Evolutionary conservation across 2,797 vertebrate species (phyloP).

Genomic region (Scleropages formosus): DNA sequence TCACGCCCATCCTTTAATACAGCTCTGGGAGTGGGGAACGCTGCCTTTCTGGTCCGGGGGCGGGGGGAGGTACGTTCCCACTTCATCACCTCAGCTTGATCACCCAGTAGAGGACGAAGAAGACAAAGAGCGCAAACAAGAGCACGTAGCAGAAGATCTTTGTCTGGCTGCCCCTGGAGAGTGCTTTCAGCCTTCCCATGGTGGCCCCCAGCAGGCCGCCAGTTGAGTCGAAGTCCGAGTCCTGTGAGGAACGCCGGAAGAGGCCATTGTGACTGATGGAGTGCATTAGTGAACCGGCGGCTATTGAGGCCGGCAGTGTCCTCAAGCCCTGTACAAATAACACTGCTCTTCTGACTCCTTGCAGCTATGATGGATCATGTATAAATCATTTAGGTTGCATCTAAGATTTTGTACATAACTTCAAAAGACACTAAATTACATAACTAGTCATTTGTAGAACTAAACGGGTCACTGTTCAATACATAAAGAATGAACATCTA

Average conservation of each 20-base stretch:
- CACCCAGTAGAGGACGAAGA: constrained; percentile 94
- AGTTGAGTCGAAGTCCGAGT: constrained; percentile 90
- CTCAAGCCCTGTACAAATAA: too few species aligned
- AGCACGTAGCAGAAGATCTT: constrained; percentile 92
- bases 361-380: too few species aligned
- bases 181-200: constrained; percentile 83
- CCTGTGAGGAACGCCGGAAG: constrained; percentile 61
- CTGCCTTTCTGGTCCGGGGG: constrained; percentile 27
- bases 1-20: constrained; percentile 29
- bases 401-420: too few species aligned
- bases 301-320: too few species aligned
- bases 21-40: constrained; percentile 43
- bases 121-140: constrained; percentile 90
- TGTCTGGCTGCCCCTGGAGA: constrained; percentile 93
- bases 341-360: too few species aligned
- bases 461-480: not conserved
- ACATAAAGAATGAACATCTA: too few species aligned
- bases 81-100: constrained; percentile 74
- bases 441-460: not conserved
- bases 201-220: constrained; percentile 89
- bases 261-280: not conserved
- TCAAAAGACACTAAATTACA: too few species aligned
- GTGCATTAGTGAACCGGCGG: too few species aligned
- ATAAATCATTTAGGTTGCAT: too few species aligned
- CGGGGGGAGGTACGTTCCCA: constrained; percentile 12